Evolutionary conservation across 2,797 vertebrate genomes (phyloP).

Genomic region (Acridotheres tristis): DNA sequence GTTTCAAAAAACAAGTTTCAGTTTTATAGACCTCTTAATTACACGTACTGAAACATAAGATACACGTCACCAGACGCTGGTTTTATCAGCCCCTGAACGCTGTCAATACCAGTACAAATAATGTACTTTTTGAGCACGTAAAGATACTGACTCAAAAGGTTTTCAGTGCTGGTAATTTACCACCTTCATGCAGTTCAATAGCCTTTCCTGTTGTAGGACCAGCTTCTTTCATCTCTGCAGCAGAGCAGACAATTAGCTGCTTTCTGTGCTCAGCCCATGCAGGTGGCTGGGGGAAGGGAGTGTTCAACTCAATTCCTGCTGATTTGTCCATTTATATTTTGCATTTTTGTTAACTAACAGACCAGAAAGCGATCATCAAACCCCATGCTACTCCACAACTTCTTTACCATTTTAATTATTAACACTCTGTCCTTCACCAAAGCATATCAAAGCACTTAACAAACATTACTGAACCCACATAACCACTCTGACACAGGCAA

Average conservation of each 20-base stretch:
- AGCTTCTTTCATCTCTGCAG: slow-evolving; percentile 47
- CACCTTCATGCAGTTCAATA: slow-evolving; percentile 36
- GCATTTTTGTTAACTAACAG: slow-evolving; percentile 60
- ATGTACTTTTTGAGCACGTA: neutral
- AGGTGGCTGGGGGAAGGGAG: slow-evolving; percentile 56
- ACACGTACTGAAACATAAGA: neutral
- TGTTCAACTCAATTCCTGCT: neutral
- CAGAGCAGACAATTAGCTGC: slow-evolving; percentile 45
- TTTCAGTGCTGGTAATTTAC: slow-evolving; percentile 29
- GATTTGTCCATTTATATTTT: slow-evolving; percentile 37
- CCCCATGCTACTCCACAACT: neutral
- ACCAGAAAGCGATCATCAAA: slow-evolving; percentile 40
- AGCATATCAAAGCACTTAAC: slow-evolving; percentile 43
- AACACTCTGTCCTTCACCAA: slow-evolving; percentile 37
- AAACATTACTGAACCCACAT: slow-evolving; percentile 37
- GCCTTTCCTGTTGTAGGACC: slow-evolving; percentile 22
- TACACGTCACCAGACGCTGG: neutral
- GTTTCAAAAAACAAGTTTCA: slow-evolving; percentile 12
- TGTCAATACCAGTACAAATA: neutral
- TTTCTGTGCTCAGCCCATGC: slow-evolving; percentile 32
- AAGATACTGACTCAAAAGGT: slow-evolving; percentile 20
- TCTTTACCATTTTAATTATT: slow-evolving; percentile 64
- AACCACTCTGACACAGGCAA: neutral
- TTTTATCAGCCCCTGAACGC: neutral
- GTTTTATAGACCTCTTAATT: neutral